Evolutionary conservation across 2,113 vertebrate species (phyloP).

Genomic region (Esox niger): DNA sequence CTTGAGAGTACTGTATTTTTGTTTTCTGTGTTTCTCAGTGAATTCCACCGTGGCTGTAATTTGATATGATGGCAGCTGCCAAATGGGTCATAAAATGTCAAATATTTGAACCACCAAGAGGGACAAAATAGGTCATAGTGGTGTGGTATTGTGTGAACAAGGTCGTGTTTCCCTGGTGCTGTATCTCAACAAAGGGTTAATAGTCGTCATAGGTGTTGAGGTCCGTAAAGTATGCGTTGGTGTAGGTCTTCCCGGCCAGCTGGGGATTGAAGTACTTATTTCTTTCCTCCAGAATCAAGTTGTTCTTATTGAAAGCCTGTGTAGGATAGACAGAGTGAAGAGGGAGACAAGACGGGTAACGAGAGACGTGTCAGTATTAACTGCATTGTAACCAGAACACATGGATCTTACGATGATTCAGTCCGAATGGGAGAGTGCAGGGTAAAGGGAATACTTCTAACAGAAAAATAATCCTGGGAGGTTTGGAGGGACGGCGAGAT

Average conservation of each 20-base stretch:
- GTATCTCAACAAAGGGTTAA: conserved; percentile 65
- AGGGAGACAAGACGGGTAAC: conserved; percentile 16
- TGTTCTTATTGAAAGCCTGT: conserved; percentile 99
- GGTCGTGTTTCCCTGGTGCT: conserved; percentile 27
- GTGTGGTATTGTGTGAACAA: conserved; percentile 2
- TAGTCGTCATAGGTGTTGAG: conserved; percentile 98
- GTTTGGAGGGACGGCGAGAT: conserved; percentile 39
- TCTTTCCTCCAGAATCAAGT: conserved; percentile 95
- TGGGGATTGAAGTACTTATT: conserved; percentile 98
- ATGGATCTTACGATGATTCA: conserved; percentile 52
- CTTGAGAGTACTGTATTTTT: conserved; percentile 21
- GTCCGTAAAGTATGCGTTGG: conserved; percentile 96
- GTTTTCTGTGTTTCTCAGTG: conserved; percentile 43
- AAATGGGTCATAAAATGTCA: conserved; percentile 53
- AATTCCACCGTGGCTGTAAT: conserved; percentile 56
- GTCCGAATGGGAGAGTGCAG: conserved; percentile 43
- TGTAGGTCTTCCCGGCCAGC: conserved; percentile 92
- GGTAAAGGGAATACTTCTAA: conserved; percentile 58
- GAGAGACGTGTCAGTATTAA: conserved; percentile 31
- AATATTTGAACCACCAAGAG: conserved; percentile 61
- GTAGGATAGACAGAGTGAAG: conserved; percentile 30
- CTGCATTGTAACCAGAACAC: conserved; percentile 23
- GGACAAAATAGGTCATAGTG: conserved; percentile 43
- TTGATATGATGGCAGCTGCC: conserved; percentile 58
- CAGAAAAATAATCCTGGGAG: conserved; percentile 22